phyloP scores from a whole-genome alignment of 1,140 invertebrate species.

The Meloidogyne exigua region DNA sequence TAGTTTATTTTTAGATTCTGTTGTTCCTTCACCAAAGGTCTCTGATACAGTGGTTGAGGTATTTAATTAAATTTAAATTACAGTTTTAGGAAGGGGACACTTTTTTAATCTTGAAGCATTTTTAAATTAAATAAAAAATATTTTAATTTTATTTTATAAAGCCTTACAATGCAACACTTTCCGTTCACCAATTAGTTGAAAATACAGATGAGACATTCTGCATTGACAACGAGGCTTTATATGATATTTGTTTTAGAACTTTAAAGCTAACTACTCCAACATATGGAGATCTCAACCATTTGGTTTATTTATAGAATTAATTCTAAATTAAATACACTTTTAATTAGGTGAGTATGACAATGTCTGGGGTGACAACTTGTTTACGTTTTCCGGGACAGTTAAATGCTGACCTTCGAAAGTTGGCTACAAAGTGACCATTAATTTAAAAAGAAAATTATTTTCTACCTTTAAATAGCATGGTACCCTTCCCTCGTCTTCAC shows the following conservation, averaged over 20 bases:
- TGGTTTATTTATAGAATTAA: slow-evolving; percentile 62
- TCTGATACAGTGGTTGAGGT: slow-evolving; percentile 74
- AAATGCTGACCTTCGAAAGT: slow-evolving; percentile 77
- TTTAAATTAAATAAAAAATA: too few relatives aligned
- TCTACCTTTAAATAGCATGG: slow-evolving; percentile 93
- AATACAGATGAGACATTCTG: slow-evolving; percentile 76
- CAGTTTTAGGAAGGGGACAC: too few relatives aligned
- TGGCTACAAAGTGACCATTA: slow-evolving; percentile 80
- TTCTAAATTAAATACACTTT: not conserved
- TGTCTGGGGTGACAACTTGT: slow-evolving; percentile 82
- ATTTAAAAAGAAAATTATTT: slow-evolving; percentile 68
- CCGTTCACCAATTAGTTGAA: slow-evolving; percentile 73
- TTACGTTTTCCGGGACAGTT: slow-evolving; percentile 70
- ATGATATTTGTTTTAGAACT: slow-evolving; percentile 78
- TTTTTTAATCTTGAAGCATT: too few relatives aligned
- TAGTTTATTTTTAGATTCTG: slow-evolving; percentile 73
- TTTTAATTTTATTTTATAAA: too few relatives aligned
- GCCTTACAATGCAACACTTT: slow-evolving; percentile 75
- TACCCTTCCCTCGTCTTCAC: slow-evolving; percentile 87
- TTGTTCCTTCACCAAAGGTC: slow-evolving; percentile 82
- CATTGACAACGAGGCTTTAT: slow-evolving; percentile 79
- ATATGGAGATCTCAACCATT: slow-evolving; percentile 76
- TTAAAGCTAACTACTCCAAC: slow-evolving; percentile 76
- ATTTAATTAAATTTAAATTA: not conserved
- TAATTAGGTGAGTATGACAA: slow-evolving; percentile 70